Percentiles rank a stretch among this genome's conserved stretches.
phyloP scores from a whole-genome alignment of 1,140 invertebrate species.

The Diachasmimorpha longicaudata region DNA sequence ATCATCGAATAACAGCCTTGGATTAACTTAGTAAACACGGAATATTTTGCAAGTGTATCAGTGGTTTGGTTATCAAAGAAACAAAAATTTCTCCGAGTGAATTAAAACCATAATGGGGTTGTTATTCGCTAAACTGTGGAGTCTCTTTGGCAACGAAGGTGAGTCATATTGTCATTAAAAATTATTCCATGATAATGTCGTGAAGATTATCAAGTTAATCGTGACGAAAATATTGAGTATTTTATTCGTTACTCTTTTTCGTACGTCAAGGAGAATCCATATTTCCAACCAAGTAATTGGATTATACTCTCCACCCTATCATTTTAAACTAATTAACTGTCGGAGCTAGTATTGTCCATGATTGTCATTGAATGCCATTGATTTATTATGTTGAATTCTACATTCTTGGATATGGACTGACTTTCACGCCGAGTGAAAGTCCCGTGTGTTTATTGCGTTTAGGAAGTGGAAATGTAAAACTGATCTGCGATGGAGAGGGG shows the following conservation, averaged over 20 bases:
- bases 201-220: not conserved
- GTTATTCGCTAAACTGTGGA: slow-evolving; percentile 23
- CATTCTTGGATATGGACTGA: not conserved
- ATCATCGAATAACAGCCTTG: not conserved
- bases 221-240: not conserved
- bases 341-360: too few species aligned
- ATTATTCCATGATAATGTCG: not conserved
- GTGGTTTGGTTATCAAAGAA: not conserved
- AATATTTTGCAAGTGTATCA: not conserved
- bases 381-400: not conserved
- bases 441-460: not conserved
- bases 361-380: not conserved
- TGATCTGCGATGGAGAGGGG: too few species aligned
- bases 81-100: not conserved
- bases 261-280: too few species aligned
- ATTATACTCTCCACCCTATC: too few species aligned
- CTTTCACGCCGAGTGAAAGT: not conserved
- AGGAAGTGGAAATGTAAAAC: not conserved
- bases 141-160: slow-evolving; percentile 27
- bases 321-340: not conserved
- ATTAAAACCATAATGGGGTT: slow-evolving; percentile 6
- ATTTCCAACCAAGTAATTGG: too few species aligned
- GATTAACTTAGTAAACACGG: not conserved
- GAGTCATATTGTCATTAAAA: not conserved
- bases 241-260: too few species aligned